phyloP scores from a whole-genome alignment of 2,797 vertebrate genomes.

The Macropodus opercularis region DNA sequence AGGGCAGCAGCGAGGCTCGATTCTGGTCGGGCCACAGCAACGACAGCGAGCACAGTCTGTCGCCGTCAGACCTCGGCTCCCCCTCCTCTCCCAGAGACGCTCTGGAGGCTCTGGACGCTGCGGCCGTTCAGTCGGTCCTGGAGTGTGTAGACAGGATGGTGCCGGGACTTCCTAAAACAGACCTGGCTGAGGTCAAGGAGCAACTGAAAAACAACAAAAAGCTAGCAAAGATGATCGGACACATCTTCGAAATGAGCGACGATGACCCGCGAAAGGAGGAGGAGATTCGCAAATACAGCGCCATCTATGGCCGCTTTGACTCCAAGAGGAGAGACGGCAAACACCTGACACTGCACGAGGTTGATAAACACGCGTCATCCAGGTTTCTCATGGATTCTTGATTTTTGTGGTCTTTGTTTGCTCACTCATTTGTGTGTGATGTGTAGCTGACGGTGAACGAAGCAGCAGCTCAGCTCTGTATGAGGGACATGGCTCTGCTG shows the following conservation, averaged over 20 bases:
- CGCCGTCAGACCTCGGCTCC: slow-evolving; percentile 92
- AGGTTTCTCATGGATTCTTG: background rate
- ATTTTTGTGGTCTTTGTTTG: background rate
- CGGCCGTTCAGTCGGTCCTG: slow-evolving; percentile 90
- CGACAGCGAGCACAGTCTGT: slow-evolving; percentile 94
- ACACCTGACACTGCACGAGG: slow-evolving; percentile 97
- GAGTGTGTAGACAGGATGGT: slow-evolving; percentile 96
- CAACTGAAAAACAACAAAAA: slow-evolving; percentile 96
- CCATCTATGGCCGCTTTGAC: slow-evolving; percentile 98
- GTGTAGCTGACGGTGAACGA: slow-evolving; percentile 96
- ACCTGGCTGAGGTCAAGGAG: slow-evolving; percentile 89
- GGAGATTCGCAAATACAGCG: slow-evolving; percentile 97
- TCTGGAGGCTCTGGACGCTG: slow-evolving; percentile 89
- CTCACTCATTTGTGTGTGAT: background rate
- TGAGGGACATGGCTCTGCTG: slow-evolving; percentile 92
- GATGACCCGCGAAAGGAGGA: slow-evolving; percentile 93
- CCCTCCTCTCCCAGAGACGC: slow-evolving; percentile 93
- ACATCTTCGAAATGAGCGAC: slow-evolving; percentile 95
- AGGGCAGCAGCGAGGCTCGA: slow-evolving; percentile 78
- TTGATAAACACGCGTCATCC: slow-evolving; percentile 38
- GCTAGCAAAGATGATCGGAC: slow-evolving; percentile 96
- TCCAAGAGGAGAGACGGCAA: slow-evolving; percentile 97
- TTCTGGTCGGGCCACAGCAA: slow-evolving; percentile 93
- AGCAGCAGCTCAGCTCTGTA: slow-evolving; percentile 96
- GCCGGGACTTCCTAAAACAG: slow-evolving; percentile 86